Evolutionary conservation across 2,113 vertebrate genomes (phyloP).

Genomic region (Microcebus lehilahytsara): DNA sequence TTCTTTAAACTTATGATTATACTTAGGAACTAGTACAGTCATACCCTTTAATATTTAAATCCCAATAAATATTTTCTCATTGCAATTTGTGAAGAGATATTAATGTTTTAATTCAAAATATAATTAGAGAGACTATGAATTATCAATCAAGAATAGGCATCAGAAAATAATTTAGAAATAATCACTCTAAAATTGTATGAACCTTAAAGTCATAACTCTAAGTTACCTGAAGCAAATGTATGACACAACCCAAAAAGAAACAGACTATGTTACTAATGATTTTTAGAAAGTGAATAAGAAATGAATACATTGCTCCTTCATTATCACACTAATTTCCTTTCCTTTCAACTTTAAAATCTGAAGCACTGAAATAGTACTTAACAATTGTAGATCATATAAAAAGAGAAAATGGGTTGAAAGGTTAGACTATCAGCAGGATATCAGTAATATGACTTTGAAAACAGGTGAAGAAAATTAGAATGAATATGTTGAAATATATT

Average conservation of each 20-base stretch:
- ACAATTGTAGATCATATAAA: not conserved
- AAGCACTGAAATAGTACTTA: not conserved
- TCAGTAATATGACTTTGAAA: not conserved
- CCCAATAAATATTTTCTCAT: not conserved
- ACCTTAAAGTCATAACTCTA: not conserved
- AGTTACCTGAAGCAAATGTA: not conserved
- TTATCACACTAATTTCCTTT: constrained; percentile 1
- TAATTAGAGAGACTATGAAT: not conserved
- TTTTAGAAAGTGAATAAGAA: not conserved
- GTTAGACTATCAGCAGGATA: not conserved
- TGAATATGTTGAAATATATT: constrained; percentile 8
- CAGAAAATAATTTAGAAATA: not conserved
- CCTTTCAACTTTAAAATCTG: constrained; percentile 27
- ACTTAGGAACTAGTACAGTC: not conserved
- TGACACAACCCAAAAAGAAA: not conserved
- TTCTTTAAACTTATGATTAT: not conserved
- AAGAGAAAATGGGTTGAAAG: not conserved
- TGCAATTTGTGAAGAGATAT: not conserved
- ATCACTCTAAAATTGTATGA: not conserved
- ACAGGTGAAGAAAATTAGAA: constrained; percentile 24
- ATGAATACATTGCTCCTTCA: not conserved
- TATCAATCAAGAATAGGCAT: not conserved
- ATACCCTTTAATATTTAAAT: not conserved
- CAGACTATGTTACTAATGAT: not conserved
- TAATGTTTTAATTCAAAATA: not conserved